A percentile compares a stretch with the other conserved stretches of the same genome.
Evolutionary conservation across 2,797 vertebrate species (phyloP).

Genomic region (Diglossa cyanea): DNA sequence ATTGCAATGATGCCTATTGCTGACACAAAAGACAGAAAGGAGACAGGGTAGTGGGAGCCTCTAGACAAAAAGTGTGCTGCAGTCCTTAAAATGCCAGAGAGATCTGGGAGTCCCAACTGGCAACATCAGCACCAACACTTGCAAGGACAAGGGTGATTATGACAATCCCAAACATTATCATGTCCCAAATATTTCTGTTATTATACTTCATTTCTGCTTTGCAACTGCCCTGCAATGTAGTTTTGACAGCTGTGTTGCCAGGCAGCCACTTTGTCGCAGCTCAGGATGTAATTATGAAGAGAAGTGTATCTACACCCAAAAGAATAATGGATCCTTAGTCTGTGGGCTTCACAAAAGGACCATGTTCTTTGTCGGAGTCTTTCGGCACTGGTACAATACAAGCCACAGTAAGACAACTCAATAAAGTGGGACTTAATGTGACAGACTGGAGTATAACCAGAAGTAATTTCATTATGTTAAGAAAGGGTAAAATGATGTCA

Average conservation of each 20-base stretch:
- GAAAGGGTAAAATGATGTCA: background rate
- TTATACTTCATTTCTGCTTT: background rate
- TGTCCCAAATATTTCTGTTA: background rate
- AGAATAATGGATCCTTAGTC: background rate
- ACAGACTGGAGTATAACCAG: background rate
- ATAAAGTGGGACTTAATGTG: background rate
- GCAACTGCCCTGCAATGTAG: background rate
- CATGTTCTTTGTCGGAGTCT: background rate
- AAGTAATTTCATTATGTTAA: conserved; percentile 7
- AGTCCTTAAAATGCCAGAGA: background rate
- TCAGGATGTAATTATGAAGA: conserved; percentile 10
- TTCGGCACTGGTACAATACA: background rate
- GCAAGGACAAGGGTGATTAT: background rate
- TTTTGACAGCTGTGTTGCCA: conserved; percentile 31
- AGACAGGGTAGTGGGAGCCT: background rate
- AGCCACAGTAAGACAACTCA: background rate
- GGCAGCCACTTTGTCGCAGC: conserved; percentile 8
- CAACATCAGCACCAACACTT: background rate
- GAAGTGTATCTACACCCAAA: background rate
- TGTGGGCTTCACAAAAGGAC: background rate
- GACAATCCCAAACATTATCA: background rate
- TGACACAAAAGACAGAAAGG: background rate
- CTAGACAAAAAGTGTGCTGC: background rate
- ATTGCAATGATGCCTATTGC: background rate
- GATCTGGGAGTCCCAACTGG: fast-evolving